Conservation (phyloP, 2,113 vertebrate species). For the Phrynosoma blainvillii region DNA sequence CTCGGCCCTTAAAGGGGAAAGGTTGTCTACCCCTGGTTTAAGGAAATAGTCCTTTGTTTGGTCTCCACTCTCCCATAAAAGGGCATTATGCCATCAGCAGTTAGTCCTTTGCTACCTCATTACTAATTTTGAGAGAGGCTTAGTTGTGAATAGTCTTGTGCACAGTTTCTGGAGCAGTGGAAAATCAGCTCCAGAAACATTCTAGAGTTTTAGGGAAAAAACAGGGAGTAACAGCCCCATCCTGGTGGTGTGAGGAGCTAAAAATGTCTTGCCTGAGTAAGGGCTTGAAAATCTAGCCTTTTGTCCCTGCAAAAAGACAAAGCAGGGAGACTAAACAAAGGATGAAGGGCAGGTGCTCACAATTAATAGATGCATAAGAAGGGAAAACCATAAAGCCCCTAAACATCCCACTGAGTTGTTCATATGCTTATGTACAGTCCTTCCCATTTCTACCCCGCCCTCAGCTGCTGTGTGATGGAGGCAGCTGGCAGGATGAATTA, state of each 20-base stretch:
- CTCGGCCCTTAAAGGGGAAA: too few relatives aligned
- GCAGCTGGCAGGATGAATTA: conserved; percentile 73
- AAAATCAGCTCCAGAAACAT: not conserved
- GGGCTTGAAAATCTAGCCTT: conserved; percentile 9
- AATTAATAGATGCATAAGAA: conserved; percentile 67
- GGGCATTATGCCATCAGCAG: not conserved
- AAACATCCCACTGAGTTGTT: conserved; percentile 60
- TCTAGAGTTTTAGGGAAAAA: not conserved
- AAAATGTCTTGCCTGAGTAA: not conserved
- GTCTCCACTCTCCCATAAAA: not conserved
- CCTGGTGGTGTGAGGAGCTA: not conserved
- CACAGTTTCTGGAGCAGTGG: not conserved
- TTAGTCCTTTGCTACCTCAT: not conserved
- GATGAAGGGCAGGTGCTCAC: conserved; percentile 52
- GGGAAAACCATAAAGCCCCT: conserved; percentile 59
- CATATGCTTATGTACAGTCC: conserved; percentile 62
- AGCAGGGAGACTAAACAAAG: conserved; percentile 30
- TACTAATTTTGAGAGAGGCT: not conserved
- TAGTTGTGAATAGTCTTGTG: too few relatives aligned
- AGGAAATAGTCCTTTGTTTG: not conserved
- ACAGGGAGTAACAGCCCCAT: not conserved
- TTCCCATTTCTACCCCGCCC: conserved; percentile 12
- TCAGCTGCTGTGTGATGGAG: conserved; percentile 40
- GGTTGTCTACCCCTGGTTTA: too few relatives aligned
- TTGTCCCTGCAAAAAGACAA: conserved; percentile 7